These are phyloP conservation scores for Schizopygopsis pylzovi DNA, from an alignment of 2,797 vertebrate genomes.

Conservation along the genomic window DNA sequence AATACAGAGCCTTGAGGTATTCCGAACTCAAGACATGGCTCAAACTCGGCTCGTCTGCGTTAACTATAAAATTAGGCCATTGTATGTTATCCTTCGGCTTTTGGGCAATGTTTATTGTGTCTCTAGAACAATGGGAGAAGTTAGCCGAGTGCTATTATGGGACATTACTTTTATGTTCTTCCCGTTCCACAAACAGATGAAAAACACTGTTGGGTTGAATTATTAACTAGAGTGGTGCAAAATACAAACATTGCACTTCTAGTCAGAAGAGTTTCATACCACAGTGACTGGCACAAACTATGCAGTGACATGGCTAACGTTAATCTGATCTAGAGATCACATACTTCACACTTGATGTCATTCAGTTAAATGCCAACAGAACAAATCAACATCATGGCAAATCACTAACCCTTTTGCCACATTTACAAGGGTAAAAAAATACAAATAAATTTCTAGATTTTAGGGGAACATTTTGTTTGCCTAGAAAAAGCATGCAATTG, in stretches of 20 bases:
- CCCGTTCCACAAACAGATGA: no score
- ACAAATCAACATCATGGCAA: neutral
- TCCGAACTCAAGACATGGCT: neutral
- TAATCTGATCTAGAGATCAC: neutral
- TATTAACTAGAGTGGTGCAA: no score
- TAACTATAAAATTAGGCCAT: neutral
- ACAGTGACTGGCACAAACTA: neutral
- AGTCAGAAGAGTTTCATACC: neutral
- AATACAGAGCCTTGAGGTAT: conserved; percentile 26
- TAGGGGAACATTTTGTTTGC: no score
- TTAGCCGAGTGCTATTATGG: no score
- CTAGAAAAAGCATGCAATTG: no score
- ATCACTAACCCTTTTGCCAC: neutral
- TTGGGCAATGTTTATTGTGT: conserved; percentile 10
- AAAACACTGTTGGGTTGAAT: no score
- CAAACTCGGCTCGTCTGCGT: neutral
- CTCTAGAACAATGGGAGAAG: neutral
- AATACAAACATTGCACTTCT: neutral
- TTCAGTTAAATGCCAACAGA: neutral
- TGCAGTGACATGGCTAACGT: neutral
- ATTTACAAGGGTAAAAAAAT: neutral
- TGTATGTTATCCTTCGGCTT: neutral
- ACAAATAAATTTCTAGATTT: no score
- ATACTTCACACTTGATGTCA: neutral
- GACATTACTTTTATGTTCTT: no score